A percentile compares a stretch with the other conserved stretches of the same genome.
Evolutionary conservation across 2,888 invertebrate species (phyloP).

Genomic region (Eulithis prunata): DNA sequence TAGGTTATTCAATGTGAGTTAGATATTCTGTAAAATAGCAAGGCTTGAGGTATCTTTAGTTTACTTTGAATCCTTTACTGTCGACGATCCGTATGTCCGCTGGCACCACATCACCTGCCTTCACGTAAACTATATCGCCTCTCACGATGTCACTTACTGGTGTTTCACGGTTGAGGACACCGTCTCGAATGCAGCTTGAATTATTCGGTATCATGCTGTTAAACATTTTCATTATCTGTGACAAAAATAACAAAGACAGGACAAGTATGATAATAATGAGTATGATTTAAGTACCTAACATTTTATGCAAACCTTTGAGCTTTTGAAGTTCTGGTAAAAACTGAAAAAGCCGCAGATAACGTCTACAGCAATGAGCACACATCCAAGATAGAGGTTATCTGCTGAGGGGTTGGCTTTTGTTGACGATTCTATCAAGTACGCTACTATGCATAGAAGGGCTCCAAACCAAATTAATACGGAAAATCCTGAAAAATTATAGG

Average conservation of each 20-base stretch:
- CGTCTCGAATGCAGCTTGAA: constrained; percentile 94
- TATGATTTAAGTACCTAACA: not conserved
- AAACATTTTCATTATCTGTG: constrained; percentile 98
- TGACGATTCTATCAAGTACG: constrained; percentile 85
- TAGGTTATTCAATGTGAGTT: not conserved
- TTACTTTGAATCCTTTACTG: constrained; percentile 93
- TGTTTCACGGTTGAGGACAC: constrained; percentile 89
- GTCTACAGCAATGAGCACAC: constrained; percentile 96
- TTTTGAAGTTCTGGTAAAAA: constrained; percentile 98
- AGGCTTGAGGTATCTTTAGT: not conserved
- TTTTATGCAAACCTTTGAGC: constrained; percentile 85
- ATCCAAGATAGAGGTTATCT: constrained; percentile 98
- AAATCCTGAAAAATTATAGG: constrained; percentile 85
- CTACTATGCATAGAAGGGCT: constrained; percentile 87
- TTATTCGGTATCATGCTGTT: constrained; percentile 97
- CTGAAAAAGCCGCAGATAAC: constrained; percentile 98
- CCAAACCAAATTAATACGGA: constrained; percentile 92
- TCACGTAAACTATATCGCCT: constrained; percentile 94
- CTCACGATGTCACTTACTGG: constrained; percentile 95
- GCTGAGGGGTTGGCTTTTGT: constrained; percentile 94
- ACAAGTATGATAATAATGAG: too few relatives aligned
- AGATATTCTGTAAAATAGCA: not conserved
- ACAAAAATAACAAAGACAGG: constrained; percentile 21
- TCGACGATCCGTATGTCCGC: constrained; percentile 98
- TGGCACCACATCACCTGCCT: constrained; percentile 98